phyloP scores from a whole-genome alignment of 92 coral and sea anemone genomes.

The Pocillopora meandrina region DNA sequence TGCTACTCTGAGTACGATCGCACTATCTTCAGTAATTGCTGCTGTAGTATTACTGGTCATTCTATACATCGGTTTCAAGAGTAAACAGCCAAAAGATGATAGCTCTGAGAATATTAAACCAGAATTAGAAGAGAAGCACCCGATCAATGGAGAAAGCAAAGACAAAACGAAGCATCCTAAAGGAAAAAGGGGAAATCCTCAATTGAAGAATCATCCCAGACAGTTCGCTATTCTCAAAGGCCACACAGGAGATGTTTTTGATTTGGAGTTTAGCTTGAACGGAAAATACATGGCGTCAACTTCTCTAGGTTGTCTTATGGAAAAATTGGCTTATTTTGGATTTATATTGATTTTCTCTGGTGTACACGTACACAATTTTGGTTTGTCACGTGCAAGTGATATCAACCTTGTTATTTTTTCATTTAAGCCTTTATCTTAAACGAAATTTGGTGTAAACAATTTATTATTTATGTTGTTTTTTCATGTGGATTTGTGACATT shows the following conservation, averaged over 20 bases:
- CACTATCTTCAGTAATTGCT: slow-evolving; percentile 74
- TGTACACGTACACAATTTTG: slow-evolving; percentile 17
- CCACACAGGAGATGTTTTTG: slow-evolving; percentile 85
- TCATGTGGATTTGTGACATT: not conserved
- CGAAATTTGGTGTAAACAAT: slow-evolving; percentile 23
- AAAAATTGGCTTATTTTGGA: not conserved
- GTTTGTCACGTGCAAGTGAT: slow-evolving; percentile 3
- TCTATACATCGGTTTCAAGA: slow-evolving; percentile 70
- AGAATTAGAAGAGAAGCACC: slow-evolving; percentile 41
- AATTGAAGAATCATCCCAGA: slow-evolving; percentile 61
- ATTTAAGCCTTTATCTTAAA: not conserved
- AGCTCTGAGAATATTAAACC: slow-evolving; percentile 44
- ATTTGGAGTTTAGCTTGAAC: slow-evolving; percentile 88
- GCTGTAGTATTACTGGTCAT: slow-evolving; percentile 78
- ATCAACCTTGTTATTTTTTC: not conserved
- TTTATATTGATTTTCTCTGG: not conserved
- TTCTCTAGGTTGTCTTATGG: slow-evolving; percentile 75
- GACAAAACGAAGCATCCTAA: slow-evolving; percentile 36
- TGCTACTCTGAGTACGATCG: slow-evolving; percentile 56
- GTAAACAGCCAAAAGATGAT: slow-evolving; percentile 31
- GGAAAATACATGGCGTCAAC: slow-evolving; percentile 91
- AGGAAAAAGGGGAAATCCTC: slow-evolving; percentile 52
- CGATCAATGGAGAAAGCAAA: slow-evolving; percentile 51
- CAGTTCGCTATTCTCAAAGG: slow-evolving; percentile 92
- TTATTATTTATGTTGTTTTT: slow-evolving; percentile 20